Conservation (phyloP, 2,888 invertebrate species). For the Netelia virgata region DNA sequence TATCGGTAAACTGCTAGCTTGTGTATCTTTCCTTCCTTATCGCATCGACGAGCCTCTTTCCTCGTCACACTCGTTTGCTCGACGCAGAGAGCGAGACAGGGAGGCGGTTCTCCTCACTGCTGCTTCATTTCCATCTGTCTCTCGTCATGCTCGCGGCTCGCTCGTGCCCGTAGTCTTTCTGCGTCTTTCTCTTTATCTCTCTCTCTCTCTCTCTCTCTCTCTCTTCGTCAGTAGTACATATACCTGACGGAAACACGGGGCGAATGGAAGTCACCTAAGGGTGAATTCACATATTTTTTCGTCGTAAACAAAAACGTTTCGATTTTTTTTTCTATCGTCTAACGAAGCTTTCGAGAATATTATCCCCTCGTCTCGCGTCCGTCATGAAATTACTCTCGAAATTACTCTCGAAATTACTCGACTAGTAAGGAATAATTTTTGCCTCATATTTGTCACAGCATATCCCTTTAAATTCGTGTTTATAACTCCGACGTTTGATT, state of each 20-base stretch:
- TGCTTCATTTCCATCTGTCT: constrained; percentile 26
- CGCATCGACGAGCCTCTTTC: constrained; percentile 3
- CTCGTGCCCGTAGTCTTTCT: constrained; percentile 13
- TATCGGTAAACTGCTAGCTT: neutral
- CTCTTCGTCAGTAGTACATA: constrained; percentile 14
- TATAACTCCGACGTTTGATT: neutral
- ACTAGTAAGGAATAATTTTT: no score
- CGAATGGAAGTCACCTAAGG: neutral
- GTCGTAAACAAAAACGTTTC: neutral
- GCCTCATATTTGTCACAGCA: no score
- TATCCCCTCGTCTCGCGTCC: neutral
- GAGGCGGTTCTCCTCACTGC: constrained; percentile 26
- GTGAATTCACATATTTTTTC: neutral
- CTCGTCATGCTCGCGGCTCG: constrained; percentile 33
- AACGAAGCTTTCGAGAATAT: neutral
- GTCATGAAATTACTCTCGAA: neutral
- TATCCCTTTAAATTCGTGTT: no score
- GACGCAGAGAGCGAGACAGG: neutral
- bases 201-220: constrained; percentile 30
- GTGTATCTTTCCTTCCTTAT: constrained; percentile 4
- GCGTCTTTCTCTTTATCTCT: constrained; percentile 29
- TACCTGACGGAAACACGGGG: neutral
- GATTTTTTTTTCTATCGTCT: neutral
- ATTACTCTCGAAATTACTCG: no score
- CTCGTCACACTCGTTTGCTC: constrained; percentile 4